Evolutionary conservation across 2,797 vertebrate genomes (phyloP).

Genomic region (Benthosema pterotum): DNA sequence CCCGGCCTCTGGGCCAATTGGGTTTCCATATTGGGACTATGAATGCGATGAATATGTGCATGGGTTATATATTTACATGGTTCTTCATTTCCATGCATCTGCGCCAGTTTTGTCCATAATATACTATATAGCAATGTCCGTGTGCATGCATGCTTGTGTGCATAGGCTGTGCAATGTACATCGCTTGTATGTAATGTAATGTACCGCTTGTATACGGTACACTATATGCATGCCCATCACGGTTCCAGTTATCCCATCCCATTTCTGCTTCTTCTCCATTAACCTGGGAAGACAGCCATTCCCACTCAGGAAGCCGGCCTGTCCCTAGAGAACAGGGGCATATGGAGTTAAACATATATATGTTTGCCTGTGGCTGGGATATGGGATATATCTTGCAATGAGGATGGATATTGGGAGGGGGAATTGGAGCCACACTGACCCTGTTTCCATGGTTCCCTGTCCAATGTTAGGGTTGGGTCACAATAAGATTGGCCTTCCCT

Average conservation of each 20-base stretch:
- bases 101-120: no score
- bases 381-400: constrained; percentile 12
- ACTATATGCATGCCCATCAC: not conserved
- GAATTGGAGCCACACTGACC: constrained; percentile 23
- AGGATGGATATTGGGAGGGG: constrained; percentile 26
- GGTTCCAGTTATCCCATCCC: constrained; percentile 1
- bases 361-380: constrained; percentile 14
- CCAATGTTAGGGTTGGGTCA: constrained; percentile 30
- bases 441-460: constrained; percentile 40
- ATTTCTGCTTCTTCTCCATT: constrained; percentile 15
- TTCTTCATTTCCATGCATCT: no score
- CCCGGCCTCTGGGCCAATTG: not conserved
- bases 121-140: not conserved
- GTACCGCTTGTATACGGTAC: no score
- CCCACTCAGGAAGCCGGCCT: constrained; percentile 7
- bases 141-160: constrained; percentile 10
- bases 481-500: constrained; percentile 8
- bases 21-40: not conserved
- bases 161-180: constrained; percentile 12
- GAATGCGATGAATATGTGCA: no score
- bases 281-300: constrained; percentile 18
- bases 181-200: no score
- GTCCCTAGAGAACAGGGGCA: constrained; percentile 26
- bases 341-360: constrained; percentile 27
- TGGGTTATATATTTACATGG: no score